Percentiles rank a stretch among this genome's conserved stretches.
Conservation (phyloP, 1,140 invertebrate genomes). For the Hyposmocoma kahamanoa region DNA sequence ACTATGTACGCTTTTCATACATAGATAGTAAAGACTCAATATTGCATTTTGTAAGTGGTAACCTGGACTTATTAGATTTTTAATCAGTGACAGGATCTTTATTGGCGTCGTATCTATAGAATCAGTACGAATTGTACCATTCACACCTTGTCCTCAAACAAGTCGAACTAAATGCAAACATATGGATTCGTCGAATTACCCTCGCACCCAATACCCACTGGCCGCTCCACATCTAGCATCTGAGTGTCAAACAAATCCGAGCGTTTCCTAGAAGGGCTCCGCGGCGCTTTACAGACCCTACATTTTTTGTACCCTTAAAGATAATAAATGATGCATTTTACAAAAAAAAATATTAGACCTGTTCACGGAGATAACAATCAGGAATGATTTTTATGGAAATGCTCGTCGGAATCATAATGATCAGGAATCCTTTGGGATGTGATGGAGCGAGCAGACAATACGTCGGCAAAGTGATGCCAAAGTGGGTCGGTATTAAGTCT, state of each 20-base stretch:
- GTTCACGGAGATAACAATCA: constrained; percentile 67
- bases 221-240: constrained; percentile 61
- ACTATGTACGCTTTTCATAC: not conserved
- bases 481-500: constrained; percentile 19
- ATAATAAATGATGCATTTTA: constrained; percentile 69
- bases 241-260: constrained; percentile 63
- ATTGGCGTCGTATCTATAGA: constrained; percentile 19
- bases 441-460: constrained; percentile 65
- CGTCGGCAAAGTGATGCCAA: constrained; percentile 46
- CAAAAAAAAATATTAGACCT: constrained; percentile 67
- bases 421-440: constrained; percentile 67
- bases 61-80: not conserved
- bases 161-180: constrained; percentile 22
- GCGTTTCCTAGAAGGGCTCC: constrained; percentile 60
- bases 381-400: constrained; percentile 72
- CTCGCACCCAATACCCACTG: constrained; percentile 34
- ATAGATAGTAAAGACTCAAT: not conserved
- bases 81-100: constrained; percentile 12
- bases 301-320: constrained; percentile 62
- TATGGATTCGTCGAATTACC: constrained; percentile 44
- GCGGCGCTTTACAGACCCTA: constrained; percentile 60
- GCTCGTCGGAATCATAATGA: constrained; percentile 64
- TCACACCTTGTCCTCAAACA: constrained; percentile 40
- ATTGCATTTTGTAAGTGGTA: no score
- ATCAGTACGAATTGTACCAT: constrained; percentile 36